Base-by-base conservation (phyloP, 2,797 vertebrate species). In the Gymnodraco acuticeps region DNA sequence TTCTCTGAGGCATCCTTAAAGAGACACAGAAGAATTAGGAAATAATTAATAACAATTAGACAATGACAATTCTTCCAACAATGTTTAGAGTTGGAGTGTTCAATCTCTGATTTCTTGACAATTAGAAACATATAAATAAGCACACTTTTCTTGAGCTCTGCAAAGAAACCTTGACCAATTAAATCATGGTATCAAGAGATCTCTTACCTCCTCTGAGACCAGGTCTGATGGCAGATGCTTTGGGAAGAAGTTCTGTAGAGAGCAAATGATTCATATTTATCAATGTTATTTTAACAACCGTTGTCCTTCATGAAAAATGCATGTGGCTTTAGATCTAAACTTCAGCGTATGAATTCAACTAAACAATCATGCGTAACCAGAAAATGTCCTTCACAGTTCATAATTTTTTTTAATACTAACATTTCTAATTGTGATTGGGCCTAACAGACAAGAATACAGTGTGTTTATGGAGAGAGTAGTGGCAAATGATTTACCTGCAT, bases 231-330 rank as follows among this genome's bases (percentile, higher is more conserved):
- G 60, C 20, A 48, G 17, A 71, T 86, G 31, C 58, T 14, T 10
- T 1, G 17, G 1, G 23, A 94, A 92, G 74, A 94, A 95, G 42
- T 78, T 84, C 95, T 95, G 87, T 91, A 51, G 41, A 80, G 41
- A 73, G 63, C 0, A 84, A 73, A 86, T 12, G 0, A 42, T 23
- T 0, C 2, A 48, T 47, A 47, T 73, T 13, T 20, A 62, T 19
- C n/a, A n/a, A 17, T 5, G 68, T 59, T 61, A 6, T 33, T 33
- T 33, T 16, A 13, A 60, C 6, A 23, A 47, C 10, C 11, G 5
- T 1, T 7, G 7, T 59, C 16, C 53, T 43, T 66, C 10, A 17
- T 52, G 11, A 64, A 14, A 16, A 69, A 14, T 33, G n/a, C 10
- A 20, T 53, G 43, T 33, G 1, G 4, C n/a, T 52, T 8, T 56